Evolutionary conservation across 1,140 invertebrate species (phyloP), one percentile per base, ranked within the genome.

Genomic region (Trichonephila clavipes): DNA sequence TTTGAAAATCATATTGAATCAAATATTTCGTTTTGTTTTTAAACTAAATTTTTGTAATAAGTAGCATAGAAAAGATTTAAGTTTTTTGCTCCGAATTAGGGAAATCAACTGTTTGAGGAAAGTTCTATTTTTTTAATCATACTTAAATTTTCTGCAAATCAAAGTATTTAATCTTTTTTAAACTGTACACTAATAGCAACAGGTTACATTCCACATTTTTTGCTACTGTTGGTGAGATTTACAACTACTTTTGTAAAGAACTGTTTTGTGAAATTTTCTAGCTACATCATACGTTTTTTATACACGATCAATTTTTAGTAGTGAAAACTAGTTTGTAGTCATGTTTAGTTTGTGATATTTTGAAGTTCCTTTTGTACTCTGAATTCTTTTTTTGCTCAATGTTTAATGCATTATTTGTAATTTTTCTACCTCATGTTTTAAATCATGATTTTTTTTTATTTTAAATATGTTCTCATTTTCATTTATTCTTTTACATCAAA

Each of bases 281-380:
- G 89, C 51, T 40, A 81, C 28, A 40, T 40, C 34, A 81, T 59
- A 18, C 59, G n/a, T 87, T 51, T 51, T 66, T 90, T 90, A 61
- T 90, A 90, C 72, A 90, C 40, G 77, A 90, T 82, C 89, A 90
- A 81, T 90, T 89, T 89, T 88, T 90, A 77, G 66, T 58, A 85
- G 28, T 85, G 88, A 81, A 69, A 51, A 21, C 64, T 89, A 72
- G 88, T 92, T 87, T 64, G 34, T 87, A 87, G 83, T 87, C 83
- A 87, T 87, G n/a, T 72, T 93, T 88, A 93, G 89, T 90, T 93
- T 93, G 92, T 93, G 92, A 93, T 93, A 93, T 93, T 77, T 77
- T 93, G 16, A 88, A 93, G 92, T 93, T 93, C 92, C 92, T 93
- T 93, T 88, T 64, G 40, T 88, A 62, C 51, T 51, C 82, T 82